These are phyloP conservation scores for Stegodyphus mimosarum DNA, from an alignment of 1,140 invertebrate genomes.

Conservation along the genomic window DNA sequence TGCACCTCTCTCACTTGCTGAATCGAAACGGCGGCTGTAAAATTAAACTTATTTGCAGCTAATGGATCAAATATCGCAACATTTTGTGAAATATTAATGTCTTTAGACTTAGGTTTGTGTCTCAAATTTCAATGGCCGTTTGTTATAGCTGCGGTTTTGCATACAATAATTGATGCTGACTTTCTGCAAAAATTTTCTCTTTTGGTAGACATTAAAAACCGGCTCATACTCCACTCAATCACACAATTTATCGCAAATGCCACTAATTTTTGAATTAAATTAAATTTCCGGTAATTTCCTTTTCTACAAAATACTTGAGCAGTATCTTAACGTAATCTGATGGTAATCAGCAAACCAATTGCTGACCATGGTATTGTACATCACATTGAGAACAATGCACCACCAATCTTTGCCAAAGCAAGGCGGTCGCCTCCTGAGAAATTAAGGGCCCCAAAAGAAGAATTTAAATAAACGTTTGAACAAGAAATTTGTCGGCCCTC, in stretches of 20 bases:
- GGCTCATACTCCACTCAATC: background rate
- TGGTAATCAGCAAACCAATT: background rate
- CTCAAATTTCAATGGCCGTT: background rate
- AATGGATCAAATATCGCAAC: conserved; percentile 4
- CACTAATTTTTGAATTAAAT: background rate
- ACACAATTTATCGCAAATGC: background rate
- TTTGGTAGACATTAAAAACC: conserved; percentile 12
- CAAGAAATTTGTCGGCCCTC: conserved; percentile 60
- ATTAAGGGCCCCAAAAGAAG: background rate
- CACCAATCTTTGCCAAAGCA: conserved; percentile 12
- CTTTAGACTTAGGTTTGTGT: conserved; percentile 1
- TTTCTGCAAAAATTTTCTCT: background rate
- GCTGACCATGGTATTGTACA: conserved; percentile 6
- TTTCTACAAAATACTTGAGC: background rate
- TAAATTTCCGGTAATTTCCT: background rate
- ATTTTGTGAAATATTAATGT: background rate
- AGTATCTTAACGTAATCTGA: background rate
- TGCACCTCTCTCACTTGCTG: background rate
- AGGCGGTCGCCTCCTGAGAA: conserved; percentile 19
- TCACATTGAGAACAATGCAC: conserved; percentile 32
- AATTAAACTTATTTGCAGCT: background rate
- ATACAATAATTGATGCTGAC: conserved; percentile 1
- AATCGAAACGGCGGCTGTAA: background rate
- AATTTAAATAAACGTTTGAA: conserved; percentile 41
- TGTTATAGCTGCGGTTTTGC: background rate